Evolutionary conservation across 92 coral and sea anemone genomes (phyloP).

Genomic region (Zoanthus gigantus): DNA sequence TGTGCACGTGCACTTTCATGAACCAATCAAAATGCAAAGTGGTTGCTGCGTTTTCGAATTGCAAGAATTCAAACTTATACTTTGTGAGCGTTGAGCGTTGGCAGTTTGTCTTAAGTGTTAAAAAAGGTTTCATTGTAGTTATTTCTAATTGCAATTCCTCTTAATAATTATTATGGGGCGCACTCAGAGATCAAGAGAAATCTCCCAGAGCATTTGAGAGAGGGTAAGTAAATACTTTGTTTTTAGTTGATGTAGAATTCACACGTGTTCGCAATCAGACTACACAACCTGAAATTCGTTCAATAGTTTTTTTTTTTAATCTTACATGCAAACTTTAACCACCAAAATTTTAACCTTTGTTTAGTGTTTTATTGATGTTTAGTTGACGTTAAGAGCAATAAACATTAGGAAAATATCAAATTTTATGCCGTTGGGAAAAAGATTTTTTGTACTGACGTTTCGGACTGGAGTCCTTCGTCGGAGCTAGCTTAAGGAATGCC

Average conservation of each 20-base stretch:
- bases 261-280: not conserved
- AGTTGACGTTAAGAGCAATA: not conserved
- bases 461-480: too few relatives aligned
- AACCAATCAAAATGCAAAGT: not conserved
- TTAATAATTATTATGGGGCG: not conserved
- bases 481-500: too few relatives aligned
- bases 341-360: not conserved
- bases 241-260: not conserved
- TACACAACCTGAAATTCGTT: not conserved
- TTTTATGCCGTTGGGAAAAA: too few relatives aligned
- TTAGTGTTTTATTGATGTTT: not conserved
- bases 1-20: not conserved
- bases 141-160: not conserved
- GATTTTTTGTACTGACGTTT: too few relatives aligned
- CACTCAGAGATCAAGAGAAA: constrained; percentile 1
- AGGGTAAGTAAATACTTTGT: constrained; percentile 1
- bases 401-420: too few relatives aligned
- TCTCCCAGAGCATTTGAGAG: constrained; percentile 7
- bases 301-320: not conserved
- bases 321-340: not conserved
- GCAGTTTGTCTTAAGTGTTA: too few relatives aligned
- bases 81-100: not conserved
- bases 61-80: not conserved
- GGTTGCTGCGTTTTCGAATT: not conserved
- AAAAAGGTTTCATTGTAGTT: not conserved